These are phyloP conservation scores for Noctuana brunneofusca DNA, from an alignment of 2,888 invertebrate species.

Conservation along the genomic window DNA sequence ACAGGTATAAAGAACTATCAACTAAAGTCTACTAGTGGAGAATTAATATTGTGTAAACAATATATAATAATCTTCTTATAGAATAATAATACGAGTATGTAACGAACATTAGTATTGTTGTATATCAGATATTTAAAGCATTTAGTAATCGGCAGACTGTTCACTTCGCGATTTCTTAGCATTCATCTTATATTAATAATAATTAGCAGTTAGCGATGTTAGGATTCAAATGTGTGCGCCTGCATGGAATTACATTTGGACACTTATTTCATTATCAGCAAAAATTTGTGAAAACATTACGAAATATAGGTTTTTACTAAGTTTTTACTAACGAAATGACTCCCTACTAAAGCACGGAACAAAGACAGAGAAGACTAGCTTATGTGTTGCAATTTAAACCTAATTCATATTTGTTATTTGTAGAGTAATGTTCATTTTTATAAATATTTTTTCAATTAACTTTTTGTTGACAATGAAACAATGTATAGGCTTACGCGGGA, in stretches of 20 bases:
- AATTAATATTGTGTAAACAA: constrained; percentile 46
- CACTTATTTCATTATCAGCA: background rate
- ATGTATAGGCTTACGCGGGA: background rate
- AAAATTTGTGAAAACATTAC: background rate
- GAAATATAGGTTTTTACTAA: too few relatives aligned
- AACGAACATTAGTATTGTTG: constrained; percentile 24
- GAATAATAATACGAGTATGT: constrained; percentile 15
- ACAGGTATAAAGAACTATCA: constrained; percentile 15
- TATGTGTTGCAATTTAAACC: too few relatives aligned
- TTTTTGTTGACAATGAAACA: constrained; percentile 1
- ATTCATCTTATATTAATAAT: constrained; percentile 16
- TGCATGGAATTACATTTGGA: background rate
- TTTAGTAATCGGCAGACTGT: constrained; percentile 31
- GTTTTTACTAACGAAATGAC: too few relatives aligned
- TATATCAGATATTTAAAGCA: constrained; percentile 32
- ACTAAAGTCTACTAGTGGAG: constrained; percentile 48
- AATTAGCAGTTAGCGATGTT: constrained; percentile 15
- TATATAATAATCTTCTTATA: constrained; percentile 15
- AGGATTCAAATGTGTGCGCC: constrained; percentile 22
- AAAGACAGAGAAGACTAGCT: background rate
- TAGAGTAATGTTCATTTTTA: background rate
- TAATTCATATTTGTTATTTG: background rate
- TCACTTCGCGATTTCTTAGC: constrained; percentile 23
- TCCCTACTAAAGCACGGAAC: too few relatives aligned
- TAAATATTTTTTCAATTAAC: background rate